phyloP scores from a whole-genome alignment of 1,140 invertebrate species.

The Sycophila sp. region DNA sequence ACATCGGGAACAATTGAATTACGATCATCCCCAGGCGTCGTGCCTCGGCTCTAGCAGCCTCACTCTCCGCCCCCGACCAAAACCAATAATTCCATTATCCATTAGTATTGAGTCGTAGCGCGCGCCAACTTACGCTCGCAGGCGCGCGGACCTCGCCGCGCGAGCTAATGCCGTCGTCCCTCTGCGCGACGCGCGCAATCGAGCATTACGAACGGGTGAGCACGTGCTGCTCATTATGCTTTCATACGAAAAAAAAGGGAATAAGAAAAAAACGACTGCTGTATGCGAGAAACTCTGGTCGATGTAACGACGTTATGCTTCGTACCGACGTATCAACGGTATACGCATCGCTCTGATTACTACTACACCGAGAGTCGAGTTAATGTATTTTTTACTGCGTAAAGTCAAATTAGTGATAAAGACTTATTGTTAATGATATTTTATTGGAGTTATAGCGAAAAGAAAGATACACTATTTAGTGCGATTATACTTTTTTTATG shows the following conservation, averaged over 20 bases:
- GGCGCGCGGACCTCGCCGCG: constrained; percentile 20
- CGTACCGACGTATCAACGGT: too few relatives aligned
- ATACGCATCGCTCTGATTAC: too few relatives aligned
- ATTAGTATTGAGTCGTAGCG: constrained; percentile 62
- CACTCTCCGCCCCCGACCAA: constrained; percentile 51
- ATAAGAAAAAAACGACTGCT: too few relatives aligned
- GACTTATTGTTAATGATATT: too few relatives aligned
- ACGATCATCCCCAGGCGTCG: constrained; percentile 63
- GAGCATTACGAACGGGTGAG: not conserved
- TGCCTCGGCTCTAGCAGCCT: not conserved
- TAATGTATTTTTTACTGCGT: too few relatives aligned
- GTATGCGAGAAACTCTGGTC: not conserved
- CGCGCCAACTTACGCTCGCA: constrained; percentile 53
- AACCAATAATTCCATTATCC: constrained; percentile 69
- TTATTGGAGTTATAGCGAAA: too few relatives aligned
- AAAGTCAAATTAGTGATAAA: too few relatives aligned
- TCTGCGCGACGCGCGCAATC: constrained; percentile 33
- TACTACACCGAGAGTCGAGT: too few relatives aligned
- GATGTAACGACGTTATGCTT: not conserved
- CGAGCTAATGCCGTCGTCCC: too few relatives aligned
- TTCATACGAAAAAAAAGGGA: not conserved
- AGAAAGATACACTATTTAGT: too few relatives aligned
- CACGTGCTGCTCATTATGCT: not conserved
- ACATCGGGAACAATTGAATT: constrained; percentile 67
- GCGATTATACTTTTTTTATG: too few relatives aligned